Evolutionary conservation across 2,797 vertebrate genomes (phyloP).

Genomic region (Chaetophractus vellerosus): DNA sequence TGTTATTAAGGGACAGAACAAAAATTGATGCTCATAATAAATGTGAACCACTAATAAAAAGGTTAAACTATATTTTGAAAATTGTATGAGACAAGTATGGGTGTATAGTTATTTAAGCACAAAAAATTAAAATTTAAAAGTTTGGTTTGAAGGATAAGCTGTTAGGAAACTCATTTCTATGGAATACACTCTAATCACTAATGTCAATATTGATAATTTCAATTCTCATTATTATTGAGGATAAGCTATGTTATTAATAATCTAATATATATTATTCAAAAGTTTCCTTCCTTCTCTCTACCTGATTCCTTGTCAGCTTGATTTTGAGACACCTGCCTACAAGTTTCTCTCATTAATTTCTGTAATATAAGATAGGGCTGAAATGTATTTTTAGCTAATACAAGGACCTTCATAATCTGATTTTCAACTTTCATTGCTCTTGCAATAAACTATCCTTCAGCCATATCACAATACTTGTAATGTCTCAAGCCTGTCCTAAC

Average conservation of each 20-base stretch:
- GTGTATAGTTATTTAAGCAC: slow-evolving; percentile 22
- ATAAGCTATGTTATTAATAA: slow-evolving; percentile 59
- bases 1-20: slow-evolving; percentile 28
- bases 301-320: slow-evolving; percentile 14
- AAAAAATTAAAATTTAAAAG: slow-evolving; percentile 19
- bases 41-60: slow-evolving; percentile 27
- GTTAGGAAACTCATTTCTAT: slow-evolving; percentile 43
- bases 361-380: slow-evolving; percentile 31
- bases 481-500: not conserved
- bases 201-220: slow-evolving; percentile 7
- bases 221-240: not conserved
- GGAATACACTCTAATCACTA: slow-evolving; percentile 1
- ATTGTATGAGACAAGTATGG: slow-evolving; percentile 51
- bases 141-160: slow-evolving; percentile 51
- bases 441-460: not conserved
- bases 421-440: not conserved
- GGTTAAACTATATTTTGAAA: slow-evolving; percentile 36
- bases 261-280: slow-evolving; percentile 18
- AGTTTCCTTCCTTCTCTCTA: not conserved
- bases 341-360: slow-evolving; percentile 56
- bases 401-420: slow-evolving; percentile 33
- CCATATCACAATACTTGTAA: not conserved
- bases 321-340: slow-evolving; percentile 17
- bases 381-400: slow-evolving; percentile 44
- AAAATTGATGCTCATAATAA: slow-evolving; percentile 37